Percentiles rank a stretch among this genome's conserved stretches.
phyloP scores from a whole-genome alignment of 2,113 vertebrate species.

The Larimichthys polyactis region DNA sequence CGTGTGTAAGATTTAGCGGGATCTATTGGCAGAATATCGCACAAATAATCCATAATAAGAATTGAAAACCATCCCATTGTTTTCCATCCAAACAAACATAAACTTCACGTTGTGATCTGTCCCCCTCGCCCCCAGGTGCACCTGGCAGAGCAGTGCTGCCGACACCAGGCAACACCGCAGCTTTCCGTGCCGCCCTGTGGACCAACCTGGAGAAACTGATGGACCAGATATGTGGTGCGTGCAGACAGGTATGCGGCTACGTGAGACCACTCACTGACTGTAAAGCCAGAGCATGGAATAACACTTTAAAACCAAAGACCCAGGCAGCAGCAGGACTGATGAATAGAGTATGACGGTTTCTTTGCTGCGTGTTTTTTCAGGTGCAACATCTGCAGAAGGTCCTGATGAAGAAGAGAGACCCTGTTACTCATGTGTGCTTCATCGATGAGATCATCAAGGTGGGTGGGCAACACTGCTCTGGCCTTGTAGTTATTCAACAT shows the following conservation, averaged over 20 bases:
- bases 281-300: neutral
- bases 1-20: too few species aligned
- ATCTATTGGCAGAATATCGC: too few species aligned
- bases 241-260: conserved; percentile 76
- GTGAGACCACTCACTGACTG: neutral
- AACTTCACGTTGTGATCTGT: neutral
- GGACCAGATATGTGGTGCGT: conserved; percentile 96
- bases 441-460: conserved; percentile 98
- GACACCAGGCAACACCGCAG: conserved; percentile 93
- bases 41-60: too few species aligned
- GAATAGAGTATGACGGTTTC: neutral
- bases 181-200: conserved; percentile 96
- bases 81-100: neutral
- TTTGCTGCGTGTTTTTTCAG: conserved; percentile 73
- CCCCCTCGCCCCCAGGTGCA: conserved; percentile 79
- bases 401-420: conserved; percentile 95
- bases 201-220: conserved; percentile 98
- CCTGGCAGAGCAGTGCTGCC: conserved; percentile 96
- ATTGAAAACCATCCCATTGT: neutral
- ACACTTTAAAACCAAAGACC: neutral
- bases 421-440: conserved; percentile 96
- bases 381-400: conserved; percentile 98
- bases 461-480: conserved; percentile 15
- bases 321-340: neutral
- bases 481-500: neutral